Evolutionary conservation across 2,888 invertebrate genomes (phyloP).

Genomic region (Dasypolia templi): DNA sequence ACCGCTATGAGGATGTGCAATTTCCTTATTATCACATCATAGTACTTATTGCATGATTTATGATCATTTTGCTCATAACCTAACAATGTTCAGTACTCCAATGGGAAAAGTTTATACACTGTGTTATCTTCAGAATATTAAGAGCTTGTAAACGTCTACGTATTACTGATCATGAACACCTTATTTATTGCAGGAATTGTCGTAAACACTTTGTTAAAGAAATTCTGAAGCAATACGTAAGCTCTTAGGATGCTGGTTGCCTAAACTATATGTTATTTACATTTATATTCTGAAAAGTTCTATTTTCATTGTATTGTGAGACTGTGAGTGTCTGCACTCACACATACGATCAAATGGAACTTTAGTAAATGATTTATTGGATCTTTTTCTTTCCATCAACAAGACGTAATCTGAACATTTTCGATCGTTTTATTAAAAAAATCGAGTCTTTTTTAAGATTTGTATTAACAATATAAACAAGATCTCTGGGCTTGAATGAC

Average conservation of each 20-base stretch:
- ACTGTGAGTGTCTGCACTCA: no score
- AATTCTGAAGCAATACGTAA: slow-evolving; percentile 2
- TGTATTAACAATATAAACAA: no score
- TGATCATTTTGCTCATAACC: neutral
- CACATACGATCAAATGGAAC: no score
- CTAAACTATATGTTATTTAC: no score
- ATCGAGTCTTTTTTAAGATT: no score
- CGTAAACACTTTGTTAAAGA: slow-evolving; percentile 9
- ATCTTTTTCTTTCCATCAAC: no score
- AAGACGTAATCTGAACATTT: no score
- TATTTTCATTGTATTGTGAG: no score
- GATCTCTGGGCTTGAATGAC: no score
- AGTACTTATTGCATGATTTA: neutral
- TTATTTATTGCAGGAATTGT: neutral
- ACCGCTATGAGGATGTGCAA: neutral
- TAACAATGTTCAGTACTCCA: neutral
- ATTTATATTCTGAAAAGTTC: no score
- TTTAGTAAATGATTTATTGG: no score
- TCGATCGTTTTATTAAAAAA: no score
- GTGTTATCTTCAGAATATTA: slow-evolving; percentile 26
- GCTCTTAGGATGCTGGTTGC: neutral
- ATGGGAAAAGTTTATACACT: slow-evolving; percentile 4
- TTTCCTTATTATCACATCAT: slow-evolving; percentile 29
- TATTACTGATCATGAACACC: neutral
- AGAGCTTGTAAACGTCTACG: slow-evolving; percentile 19